Conservation (phyloP, 1,140 invertebrate genomes). For the Diorhabda carinulata region DNA sequence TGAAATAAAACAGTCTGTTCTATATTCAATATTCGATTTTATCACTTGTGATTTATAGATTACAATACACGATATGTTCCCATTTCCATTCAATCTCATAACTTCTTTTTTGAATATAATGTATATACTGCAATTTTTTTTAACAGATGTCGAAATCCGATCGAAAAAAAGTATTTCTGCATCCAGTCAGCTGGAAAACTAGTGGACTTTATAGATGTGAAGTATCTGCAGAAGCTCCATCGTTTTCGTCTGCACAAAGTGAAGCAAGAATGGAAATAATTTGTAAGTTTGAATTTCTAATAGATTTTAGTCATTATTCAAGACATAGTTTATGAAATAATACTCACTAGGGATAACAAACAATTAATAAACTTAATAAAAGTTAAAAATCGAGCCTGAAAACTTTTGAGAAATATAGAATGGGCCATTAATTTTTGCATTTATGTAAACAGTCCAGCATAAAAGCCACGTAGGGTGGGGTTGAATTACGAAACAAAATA, state of each 20-base stretch:
- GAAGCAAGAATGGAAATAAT: constrained; percentile 69
- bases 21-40: too few species aligned
- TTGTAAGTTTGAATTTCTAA: constrained; percentile 61
- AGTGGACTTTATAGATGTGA: constrained; percentile 71
- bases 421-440: background rate
- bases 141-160: constrained; percentile 57
- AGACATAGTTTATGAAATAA: background rate
- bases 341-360: background rate
- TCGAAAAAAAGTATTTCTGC: constrained; percentile 57
- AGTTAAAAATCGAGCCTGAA: background rate
- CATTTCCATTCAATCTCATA: too few species aligned
- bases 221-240: constrained; percentile 71
- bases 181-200: constrained; percentile 60
- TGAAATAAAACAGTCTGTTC: too few species aligned
- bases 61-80: too few species aligned
- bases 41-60: too few species aligned
- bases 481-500: too few species aligned
- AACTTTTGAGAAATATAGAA: background rate
- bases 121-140: constrained; percentile 16
- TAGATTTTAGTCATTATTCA: too few species aligned
- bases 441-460: too few species aligned
- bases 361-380: background rate
- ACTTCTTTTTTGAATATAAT: constrained; percentile 4
- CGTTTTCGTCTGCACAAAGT: constrained; percentile 63
- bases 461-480: too few species aligned